These are phyloP conservation scores for Bubo blakistoni DNA, from an alignment of 2,113 vertebrate species.

Conservation along the genomic window DNA sequence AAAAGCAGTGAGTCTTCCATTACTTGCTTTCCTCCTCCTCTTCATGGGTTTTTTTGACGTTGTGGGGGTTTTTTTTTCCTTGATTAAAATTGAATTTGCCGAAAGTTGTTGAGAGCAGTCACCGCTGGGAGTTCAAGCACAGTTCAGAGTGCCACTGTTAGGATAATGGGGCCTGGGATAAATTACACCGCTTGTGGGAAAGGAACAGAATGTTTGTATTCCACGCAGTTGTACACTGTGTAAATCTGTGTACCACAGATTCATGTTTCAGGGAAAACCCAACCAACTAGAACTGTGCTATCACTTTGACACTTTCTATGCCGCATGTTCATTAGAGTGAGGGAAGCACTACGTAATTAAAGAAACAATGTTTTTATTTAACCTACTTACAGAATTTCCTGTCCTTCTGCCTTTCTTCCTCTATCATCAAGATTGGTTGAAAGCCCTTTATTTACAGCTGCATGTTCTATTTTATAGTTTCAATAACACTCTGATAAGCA, in stretches of 20 bases:
- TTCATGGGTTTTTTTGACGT: background rate
- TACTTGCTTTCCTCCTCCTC: background rate
- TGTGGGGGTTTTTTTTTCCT: background rate
- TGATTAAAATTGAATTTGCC: slow-evolving; percentile 34
- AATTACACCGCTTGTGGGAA: slow-evolving; percentile 75
- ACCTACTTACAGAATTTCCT: background rate
- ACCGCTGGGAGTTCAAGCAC: slow-evolving; percentile 59
- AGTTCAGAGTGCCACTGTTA: slow-evolving; percentile 65
- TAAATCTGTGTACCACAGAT: slow-evolving; percentile 20
- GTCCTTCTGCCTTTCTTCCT: background rate
- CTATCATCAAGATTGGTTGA: background rate
- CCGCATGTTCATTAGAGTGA: background rate
- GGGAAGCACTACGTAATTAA: background rate
- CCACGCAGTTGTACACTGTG: slow-evolving; percentile 38
- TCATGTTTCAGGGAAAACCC: slow-evolving; percentile 53
- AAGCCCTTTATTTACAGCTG: background rate
- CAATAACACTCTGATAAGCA: background rate
- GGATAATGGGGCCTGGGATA: slow-evolving; percentile 61
- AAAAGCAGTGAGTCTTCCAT: slow-evolving; percentile 83
- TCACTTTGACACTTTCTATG: slow-evolving; percentile 1
- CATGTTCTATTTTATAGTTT: background rate
- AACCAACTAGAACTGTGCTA: background rate
- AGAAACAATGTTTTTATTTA: slow-evolving; percentile 2
- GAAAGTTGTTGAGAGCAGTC: slow-evolving; percentile 37
- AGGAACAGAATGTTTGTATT: slow-evolving; percentile 74